phyloP scores from a whole-genome alignment of 2,113 vertebrate species.

The Nematolebias whitei region DNA sequence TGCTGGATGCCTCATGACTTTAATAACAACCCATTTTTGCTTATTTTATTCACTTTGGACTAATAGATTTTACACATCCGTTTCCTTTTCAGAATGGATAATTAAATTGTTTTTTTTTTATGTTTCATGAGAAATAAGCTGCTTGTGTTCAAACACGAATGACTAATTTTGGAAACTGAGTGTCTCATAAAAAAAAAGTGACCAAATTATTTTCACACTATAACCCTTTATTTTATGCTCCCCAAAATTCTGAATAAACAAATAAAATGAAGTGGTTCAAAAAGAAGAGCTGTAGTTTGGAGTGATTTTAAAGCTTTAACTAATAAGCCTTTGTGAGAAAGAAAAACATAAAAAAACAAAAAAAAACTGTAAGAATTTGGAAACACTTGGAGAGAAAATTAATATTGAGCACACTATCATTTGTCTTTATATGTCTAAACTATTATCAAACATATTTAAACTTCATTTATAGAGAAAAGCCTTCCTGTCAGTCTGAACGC shows the following conservation, averaged over 20 bases:
- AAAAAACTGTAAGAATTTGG: background rate
- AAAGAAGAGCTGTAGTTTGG: too few relatives aligned
- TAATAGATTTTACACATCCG: conserved; percentile 6
- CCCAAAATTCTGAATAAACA: background rate
- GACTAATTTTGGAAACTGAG: background rate
- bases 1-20: conserved; percentile 6
- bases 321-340: too few relatives aligned
- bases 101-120: background rate
- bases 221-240: background rate
- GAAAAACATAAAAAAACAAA: background rate
- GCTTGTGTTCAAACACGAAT: background rate
- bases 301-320: too few relatives aligned
- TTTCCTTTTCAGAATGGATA: background rate
- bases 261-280: background rate
- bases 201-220: too few relatives aligned
- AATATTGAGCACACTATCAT: too few relatives aligned
- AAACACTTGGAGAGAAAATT: too few relatives aligned
- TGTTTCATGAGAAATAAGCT: background rate
- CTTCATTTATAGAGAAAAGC: too few relatives aligned
- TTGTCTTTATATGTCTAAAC: too few relatives aligned
- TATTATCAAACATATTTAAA: too few relatives aligned
- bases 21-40: conserved; percentile 28
- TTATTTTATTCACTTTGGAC: conserved; percentile 10
- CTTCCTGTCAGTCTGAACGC: too few relatives aligned
- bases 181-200: background rate